A percentile compares a stretch with the other conserved stretches of the same genome.
Evolutionary conservation across 2,797 vertebrate genomes (phyloP).

Genomic region (Cercopithecus mitis): DNA sequence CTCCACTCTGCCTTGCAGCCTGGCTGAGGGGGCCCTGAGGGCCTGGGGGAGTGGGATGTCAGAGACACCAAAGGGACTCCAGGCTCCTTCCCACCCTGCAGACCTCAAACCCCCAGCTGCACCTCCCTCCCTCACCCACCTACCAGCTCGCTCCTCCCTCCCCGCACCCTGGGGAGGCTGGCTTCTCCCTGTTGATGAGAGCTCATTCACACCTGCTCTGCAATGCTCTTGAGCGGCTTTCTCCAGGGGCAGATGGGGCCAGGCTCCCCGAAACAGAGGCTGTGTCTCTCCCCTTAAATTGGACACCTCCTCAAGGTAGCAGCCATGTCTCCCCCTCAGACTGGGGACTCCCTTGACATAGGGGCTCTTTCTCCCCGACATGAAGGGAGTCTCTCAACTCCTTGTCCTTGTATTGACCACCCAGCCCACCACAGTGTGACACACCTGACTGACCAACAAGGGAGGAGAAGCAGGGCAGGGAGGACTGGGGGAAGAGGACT

Average conservation of each 20-base stretch:
- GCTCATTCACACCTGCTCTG: neutral
- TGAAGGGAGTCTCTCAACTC: neutral
- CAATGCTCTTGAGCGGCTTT: neutral
- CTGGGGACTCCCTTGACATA: neutral
- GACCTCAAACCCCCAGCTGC: neutral
- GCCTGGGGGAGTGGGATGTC: neutral
- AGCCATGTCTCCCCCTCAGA: neutral
- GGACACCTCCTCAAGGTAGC: neutral
- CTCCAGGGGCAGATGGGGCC: too few species aligned
- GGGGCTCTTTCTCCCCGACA: neutral
- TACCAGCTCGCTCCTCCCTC: fast-evolving
- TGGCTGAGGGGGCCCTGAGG: neutral
- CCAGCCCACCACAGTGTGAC: neutral
- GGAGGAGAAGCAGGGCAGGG: neutral
- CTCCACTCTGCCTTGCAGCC: neutral
- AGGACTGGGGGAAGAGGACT: neutral
- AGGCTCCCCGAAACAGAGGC: neutral
- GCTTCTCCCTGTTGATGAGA: neutral
- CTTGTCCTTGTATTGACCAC: neutral
- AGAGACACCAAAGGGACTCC: neutral
- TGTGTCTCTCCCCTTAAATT: neutral
- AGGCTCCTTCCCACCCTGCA: neutral
- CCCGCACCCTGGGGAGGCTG: fast-evolving
- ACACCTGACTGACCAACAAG: neutral
- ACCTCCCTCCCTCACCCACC: neutral